Evolutionary conservation across 2,113 vertebrate species (phyloP).

Genomic region (human (Homo sapiens)): GRCh38 chr2:65511001-65511500

Average conservation of each 20-base stretch:
- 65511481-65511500: neutral
- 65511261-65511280: slow-evolving; percentile 18
- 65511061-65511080: no score
- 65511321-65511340: neutral
- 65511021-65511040: no score
- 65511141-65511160: no score
- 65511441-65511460: neutral
- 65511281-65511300: neutral
- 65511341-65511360: neutral
- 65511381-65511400: neutral
- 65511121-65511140: no score
- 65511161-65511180: neutral
- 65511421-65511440: neutral
- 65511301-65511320: neutral
- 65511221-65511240: neutral
- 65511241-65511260: neutral
- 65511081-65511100: no score
- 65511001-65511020: no score
- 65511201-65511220: neutral
- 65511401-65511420: neutral
- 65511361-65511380: neutral
- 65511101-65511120: no score
- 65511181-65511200: neutral
- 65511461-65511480: neutral
- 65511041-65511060: no score